These are phyloP conservation scores for Xiphophorus maculatus DNA, from an alignment of 2,113 vertebrate genomes.

Conservation along the genomic window DNA sequence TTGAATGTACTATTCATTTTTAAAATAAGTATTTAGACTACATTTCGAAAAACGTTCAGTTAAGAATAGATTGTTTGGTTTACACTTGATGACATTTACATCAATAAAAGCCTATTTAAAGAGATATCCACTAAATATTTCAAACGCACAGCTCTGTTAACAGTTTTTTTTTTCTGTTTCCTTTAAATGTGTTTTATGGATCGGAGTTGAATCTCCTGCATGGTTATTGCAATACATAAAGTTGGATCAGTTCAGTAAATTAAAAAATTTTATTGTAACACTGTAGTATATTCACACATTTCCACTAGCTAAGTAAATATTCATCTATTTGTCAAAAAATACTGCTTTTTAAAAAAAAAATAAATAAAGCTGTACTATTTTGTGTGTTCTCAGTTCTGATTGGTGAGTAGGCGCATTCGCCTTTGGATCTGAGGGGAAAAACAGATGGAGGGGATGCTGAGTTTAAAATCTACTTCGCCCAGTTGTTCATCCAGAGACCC, in stretches of 20 bases:
- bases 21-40: background rate
- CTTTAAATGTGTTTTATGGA: too few species aligned
- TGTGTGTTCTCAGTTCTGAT: slow-evolving; percentile 37
- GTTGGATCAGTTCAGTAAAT: background rate
- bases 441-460: slow-evolving; percentile 61
- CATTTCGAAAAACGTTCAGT: background rate
- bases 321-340: background rate
- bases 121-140: background rate
- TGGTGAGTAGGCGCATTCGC: slow-evolving; percentile 3
- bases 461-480: slow-evolving; percentile 36
- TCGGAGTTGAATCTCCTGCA: too few species aligned
- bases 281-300: too few species aligned
- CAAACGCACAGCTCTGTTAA: background rate
- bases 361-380: background rate
- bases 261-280: background rate
- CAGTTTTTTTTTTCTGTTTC: background rate
- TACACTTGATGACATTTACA: background rate
- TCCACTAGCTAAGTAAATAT: too few species aligned
- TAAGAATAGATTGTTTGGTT: background rate
- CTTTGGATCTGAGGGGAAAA: slow-evolving; percentile 20
- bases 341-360: background rate
- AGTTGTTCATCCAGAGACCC: slow-evolving; percentile 22
- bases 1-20: too few species aligned
- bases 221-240: background rate
- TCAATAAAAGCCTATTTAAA: background rate